phyloP scores from a whole-genome alignment of 2,113 vertebrate genomes.

The Cyrtonyx montezumae region DNA sequence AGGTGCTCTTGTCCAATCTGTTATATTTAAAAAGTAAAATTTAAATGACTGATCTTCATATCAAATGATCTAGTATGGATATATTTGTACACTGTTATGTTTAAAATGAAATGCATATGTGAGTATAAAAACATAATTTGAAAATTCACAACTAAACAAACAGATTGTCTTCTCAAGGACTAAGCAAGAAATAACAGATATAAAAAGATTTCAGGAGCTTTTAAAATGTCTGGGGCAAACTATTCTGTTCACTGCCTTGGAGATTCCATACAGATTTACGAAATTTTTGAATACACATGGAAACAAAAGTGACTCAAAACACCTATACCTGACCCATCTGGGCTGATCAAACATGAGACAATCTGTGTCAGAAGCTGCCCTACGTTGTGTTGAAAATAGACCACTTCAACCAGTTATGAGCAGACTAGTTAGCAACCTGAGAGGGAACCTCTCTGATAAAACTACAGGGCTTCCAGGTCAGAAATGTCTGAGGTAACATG shows the following conservation, averaged over 20 bases:
- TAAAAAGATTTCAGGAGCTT: neutral
- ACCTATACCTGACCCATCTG: rapidly evolving
- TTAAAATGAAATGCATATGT: neutral
- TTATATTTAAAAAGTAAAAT: neutral
- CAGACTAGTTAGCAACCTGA: neutral
- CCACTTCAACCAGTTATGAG: neutral
- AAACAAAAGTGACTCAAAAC: neutral
- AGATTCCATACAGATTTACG: rapidly evolving
- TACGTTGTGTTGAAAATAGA: neutral
- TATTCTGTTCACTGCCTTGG: neutral
- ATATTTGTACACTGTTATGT: neutral
- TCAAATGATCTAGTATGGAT: neutral
- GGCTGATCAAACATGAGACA: neutral
- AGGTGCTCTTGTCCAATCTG: neutral
- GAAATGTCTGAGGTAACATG: neutral
- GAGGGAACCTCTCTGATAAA: neutral
- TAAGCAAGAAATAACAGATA: neutral
- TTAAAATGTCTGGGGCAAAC: neutral
- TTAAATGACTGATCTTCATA: neutral
- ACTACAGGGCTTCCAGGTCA: neutral
- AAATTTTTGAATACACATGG: neutral
- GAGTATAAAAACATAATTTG: neutral
- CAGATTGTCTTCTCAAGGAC: neutral
- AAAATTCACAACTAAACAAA: neutral
- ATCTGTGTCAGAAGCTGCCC: neutral